Evolutionary conservation across 2,113 vertebrate species (phyloP).

Genomic region (Vidua macroura): DNA sequence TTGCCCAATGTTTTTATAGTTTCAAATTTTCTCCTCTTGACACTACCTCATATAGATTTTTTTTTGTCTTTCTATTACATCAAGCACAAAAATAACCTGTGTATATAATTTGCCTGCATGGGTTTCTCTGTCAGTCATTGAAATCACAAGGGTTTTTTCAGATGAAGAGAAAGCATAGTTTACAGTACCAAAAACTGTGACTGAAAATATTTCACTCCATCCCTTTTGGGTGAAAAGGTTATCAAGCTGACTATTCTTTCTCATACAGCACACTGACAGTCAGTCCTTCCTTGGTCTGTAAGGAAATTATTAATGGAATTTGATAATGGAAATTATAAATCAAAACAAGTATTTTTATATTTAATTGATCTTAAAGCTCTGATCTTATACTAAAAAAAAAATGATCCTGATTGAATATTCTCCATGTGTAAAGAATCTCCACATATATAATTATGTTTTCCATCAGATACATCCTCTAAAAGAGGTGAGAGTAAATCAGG

Average conservation of each 20-base stretch:
- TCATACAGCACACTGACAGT: background rate
- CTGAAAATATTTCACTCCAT: background rate
- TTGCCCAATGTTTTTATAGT: background rate
- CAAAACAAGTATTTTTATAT: background rate
- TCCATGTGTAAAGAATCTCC: background rate
- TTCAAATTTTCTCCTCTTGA: slow-evolving; percentile 6
- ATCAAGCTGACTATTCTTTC: background rate
- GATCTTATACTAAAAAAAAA: background rate
- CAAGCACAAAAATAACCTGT: background rate
- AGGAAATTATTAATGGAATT: background rate
- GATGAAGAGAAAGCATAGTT: background rate
- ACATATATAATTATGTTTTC: background rate
- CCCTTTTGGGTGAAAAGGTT: background rate
- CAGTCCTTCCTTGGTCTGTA: background rate
- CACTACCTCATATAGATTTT: background rate
- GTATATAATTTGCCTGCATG: background rate
- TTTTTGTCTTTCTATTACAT: background rate
- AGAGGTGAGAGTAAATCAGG: background rate
- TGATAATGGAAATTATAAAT: background rate
- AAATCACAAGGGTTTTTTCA: background rate
- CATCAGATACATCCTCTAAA: background rate
- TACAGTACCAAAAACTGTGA: background rate
- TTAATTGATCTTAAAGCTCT: background rate
- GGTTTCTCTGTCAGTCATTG: background rate
- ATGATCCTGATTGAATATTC: background rate